Base-by-base conservation (phyloP, 2,888 invertebrate genomes). In the Alentia gelatinosa region DNA sequence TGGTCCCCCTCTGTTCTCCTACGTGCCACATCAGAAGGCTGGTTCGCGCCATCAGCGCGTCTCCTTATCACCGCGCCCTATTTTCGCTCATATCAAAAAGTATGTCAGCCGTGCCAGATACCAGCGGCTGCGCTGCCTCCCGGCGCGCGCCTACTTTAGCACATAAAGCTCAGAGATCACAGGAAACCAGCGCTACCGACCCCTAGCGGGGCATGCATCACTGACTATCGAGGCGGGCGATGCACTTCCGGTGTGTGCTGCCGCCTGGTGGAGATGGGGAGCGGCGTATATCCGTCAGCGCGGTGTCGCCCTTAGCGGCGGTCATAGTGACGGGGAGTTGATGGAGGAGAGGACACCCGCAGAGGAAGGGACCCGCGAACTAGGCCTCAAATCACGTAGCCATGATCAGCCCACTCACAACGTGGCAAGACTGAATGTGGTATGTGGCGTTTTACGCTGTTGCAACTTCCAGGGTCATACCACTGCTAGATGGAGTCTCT, bases 201-300 rank as follows among this genome's bases (percentile, higher is more conserved):
- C 83, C n/a, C 83, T 39, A 23, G 40, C 39, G 83, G 40, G 7
- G 83, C 7, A 83, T 83, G 83, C 83, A 40, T 83, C 83, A 37
- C 39, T 40, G 83, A 83, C 83, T 39, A 83, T 40, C 39, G 39
- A 37, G 83, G 83, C 83, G 12, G 83, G 26, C 83, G 4, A 83
- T 40, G 83, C 83, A 40, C 83, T 37, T 83, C 83, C 83, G 39
- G 83, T 83, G 83, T n/a, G 40, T 37, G 83, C 37, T n/a, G 83
- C 37, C 83, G 3, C 26, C 83, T 83, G 26, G 39, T 39, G 68
- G 26, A 1, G 5, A 56, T n/a, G n/a, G 68, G 30, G 68, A n/a
- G 56, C 56, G n/a, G 56, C 19, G 68, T 12, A 30, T 68, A 26
- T 9, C 68, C 68, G 68, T 19, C 68, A 68, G 12, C n/a, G 30